Conservation (phyloP, 2,113 vertebrate genomes). For the Entomyzon cyanotis region DNA sequence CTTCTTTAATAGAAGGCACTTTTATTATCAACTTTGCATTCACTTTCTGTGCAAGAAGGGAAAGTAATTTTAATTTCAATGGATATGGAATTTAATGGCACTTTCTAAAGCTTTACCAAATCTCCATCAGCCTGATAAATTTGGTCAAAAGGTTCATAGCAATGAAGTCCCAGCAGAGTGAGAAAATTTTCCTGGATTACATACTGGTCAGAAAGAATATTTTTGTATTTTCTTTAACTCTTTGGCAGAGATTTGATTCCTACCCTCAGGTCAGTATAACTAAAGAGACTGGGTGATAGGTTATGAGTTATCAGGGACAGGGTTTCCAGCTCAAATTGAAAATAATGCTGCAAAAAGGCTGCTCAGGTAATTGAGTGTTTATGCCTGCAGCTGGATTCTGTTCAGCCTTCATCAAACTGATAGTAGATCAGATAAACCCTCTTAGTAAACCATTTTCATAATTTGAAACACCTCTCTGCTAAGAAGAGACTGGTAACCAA, state of each 20-base stretch:
- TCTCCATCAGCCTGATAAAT: constrained; percentile 28
- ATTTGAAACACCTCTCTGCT: neutral
- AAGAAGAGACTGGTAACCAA: neutral
- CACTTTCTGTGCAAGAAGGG: neutral
- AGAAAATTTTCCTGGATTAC: neutral
- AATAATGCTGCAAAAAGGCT: constrained; percentile 34
- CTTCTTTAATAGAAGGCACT: constrained; percentile 20
- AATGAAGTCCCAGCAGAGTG: neutral
- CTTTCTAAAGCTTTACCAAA: constrained; percentile 41
- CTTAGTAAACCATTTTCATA: constrained; percentile 41
- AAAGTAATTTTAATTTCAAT: constrained; percentile 53
- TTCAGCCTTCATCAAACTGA: constrained; percentile 31
- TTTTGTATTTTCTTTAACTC: constrained; percentile 4
- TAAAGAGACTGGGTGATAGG: neutral
- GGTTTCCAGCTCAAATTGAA: constrained; percentile 19
- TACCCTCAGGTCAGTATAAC: constrained; percentile 1
- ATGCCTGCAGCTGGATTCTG: constrained; percentile 3
- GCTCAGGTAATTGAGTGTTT: constrained; percentile 49
- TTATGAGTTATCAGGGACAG: constrained; percentile 16
- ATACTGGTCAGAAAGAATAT: neutral
- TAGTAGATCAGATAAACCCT: neutral
- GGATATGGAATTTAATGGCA: constrained; percentile 12
- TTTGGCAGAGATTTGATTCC: constrained; percentile 33
- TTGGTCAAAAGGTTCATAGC: constrained; percentile 22
- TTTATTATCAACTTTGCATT: constrained; percentile 41